phyloP scores from a whole-genome alignment of 2,113 vertebrate species.

The Catharus fuscescens region DNA sequence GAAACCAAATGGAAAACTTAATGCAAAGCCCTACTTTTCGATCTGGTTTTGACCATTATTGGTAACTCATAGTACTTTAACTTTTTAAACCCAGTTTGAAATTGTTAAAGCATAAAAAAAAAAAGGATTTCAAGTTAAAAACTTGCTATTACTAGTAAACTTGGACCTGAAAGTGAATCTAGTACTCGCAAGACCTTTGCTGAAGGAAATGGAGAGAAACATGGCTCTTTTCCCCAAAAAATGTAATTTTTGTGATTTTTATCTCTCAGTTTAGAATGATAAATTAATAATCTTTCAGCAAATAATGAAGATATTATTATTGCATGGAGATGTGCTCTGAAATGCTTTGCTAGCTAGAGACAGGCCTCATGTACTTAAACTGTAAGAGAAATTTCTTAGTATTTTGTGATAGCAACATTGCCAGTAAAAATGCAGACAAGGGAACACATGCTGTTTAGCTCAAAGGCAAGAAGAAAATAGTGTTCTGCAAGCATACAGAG shows the following conservation, averaged over 20 bases:
- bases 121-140: not conserved
- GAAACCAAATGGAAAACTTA: not conserved
- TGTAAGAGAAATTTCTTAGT: not conserved
- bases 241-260: not conserved
- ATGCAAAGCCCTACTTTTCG: not conserved
- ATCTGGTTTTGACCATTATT: not conserved
- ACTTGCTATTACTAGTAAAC: not conserved
- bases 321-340: not conserved
- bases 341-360: not conserved
- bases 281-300: not conserved
- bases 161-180: not conserved
- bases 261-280: not conserved
- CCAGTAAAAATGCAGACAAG: not conserved
- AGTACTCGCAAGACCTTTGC: not conserved
- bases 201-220: not conserved
- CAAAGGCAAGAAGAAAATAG: not conserved
- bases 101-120: not conserved
- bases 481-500: not conserved
- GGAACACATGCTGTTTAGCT: not conserved
- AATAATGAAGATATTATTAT: not conserved
- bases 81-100: not conserved
- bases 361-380: not conserved
- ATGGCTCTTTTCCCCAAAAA: fast-evolving
- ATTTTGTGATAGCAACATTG: not conserved
- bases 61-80: not conserved